A percentile compares a stretch with the other conserved stretches of the same genome.
Evolutionary conservation across 2,113 vertebrate species (phyloP).

Genomic region (Leptodactylus fuscus): DNA sequence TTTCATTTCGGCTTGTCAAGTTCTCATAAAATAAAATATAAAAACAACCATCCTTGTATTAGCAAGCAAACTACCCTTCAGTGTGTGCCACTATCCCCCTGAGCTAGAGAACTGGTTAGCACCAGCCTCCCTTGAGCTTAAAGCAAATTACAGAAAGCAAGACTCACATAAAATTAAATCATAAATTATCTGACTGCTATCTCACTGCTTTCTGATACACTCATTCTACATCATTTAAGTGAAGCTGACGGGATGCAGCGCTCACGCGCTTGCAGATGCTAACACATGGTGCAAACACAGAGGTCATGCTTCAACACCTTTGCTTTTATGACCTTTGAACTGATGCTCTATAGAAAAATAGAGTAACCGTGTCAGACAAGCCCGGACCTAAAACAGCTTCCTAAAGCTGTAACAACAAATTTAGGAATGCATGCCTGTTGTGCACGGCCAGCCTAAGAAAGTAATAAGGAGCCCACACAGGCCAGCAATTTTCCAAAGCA

Average conservation of each 20-base stretch:
- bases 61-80: constrained; percentile 87
- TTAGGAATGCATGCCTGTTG: constrained; percentile 79
- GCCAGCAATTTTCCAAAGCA: constrained; percentile 79
- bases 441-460: constrained; percentile 73
- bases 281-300: constrained; percentile 77
- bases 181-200: constrained; percentile 98
- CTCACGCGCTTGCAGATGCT: constrained; percentile 77
- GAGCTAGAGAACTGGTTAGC: constrained; percentile 87
- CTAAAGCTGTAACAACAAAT: constrained; percentile 77
- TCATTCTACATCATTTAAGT: constrained; percentile 85
- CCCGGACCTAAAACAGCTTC: constrained; percentile 71
- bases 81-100: constrained; percentile 80
- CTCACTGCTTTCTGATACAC: constrained; percentile 88
- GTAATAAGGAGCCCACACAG: constrained; percentile 78
- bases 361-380: constrained; percentile 68
- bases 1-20: constrained; percentile 83
- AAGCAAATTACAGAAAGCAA: constrained; percentile 98
- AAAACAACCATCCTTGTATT: constrained; percentile 84
- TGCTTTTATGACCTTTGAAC: constrained; percentile 81
- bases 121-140: constrained; percentile 88
- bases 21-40: constrained; percentile 86
- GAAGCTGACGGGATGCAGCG: constrained; percentile 79
- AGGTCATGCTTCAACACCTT: constrained; percentile 75
- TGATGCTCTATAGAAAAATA: constrained; percentile 74
- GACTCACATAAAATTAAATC: constrained; percentile 98